These are phyloP conservation scores for Aleiodes sp. DNA, from an alignment of 1,140 invertebrate genomes.

Conservation along the genomic window DNA sequence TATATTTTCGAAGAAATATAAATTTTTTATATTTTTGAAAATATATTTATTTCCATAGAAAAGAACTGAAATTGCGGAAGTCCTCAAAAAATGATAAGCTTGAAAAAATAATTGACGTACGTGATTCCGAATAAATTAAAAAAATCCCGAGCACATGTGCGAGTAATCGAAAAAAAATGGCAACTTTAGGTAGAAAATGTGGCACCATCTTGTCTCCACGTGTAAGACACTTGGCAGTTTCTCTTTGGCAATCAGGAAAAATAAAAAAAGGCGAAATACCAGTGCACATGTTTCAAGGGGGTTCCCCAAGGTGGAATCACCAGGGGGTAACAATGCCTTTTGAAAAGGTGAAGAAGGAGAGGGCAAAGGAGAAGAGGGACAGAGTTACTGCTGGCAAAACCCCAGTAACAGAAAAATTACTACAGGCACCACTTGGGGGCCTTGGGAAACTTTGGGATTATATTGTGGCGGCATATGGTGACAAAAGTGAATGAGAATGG, in stretches of 20 bases:
- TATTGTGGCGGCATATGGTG: constrained; percentile 2
- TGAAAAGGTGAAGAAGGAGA: background rate
- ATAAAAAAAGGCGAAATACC: background rate
- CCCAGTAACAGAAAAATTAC: constrained; percentile 8
- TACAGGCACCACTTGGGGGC: constrained; percentile 7
- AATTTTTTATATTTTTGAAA: too few relatives aligned
- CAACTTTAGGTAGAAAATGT: too few relatives aligned
- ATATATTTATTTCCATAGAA: too few relatives aligned
- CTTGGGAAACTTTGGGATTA: constrained; percentile 3
- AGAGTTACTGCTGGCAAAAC: too few relatives aligned
- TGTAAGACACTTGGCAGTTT: constrained; percentile 9
- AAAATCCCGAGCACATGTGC: background rate
- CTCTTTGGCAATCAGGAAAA: background rate
- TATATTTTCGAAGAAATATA: too few relatives aligned
- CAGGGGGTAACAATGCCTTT: background rate
- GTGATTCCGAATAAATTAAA: background rate
- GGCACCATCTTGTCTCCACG: background rate
- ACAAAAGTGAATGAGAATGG: constrained; percentile 6
- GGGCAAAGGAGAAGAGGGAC: background rate
- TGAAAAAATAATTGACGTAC: too few relatives aligned
- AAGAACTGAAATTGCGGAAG: too few relatives aligned
- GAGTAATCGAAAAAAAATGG: background rate
- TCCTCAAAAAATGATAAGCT: too few relatives aligned
- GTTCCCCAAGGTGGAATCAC: constrained; percentile 4
- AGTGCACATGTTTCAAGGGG: constrained; percentile 12